Base-by-base conservation (phyloP, 2,888 invertebrate species). In the Odontomyia ornata region DNA sequence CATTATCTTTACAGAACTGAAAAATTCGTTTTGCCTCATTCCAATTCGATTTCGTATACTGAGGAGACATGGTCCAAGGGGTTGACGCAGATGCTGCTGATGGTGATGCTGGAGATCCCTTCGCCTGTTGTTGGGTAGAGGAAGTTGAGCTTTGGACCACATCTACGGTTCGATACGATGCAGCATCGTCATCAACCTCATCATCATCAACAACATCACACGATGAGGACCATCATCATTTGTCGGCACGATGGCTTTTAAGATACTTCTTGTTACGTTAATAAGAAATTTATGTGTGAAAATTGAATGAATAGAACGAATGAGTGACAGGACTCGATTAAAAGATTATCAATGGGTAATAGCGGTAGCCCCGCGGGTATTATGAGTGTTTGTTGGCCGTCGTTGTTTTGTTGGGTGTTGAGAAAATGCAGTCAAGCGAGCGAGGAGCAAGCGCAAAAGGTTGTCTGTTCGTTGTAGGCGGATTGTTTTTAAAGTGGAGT, bases 261-360 rank as follows among this genome's bases (percentile, higher is more conserved):
- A 56, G 25, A 47, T 23, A 36, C 60, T 73, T 36, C 56, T 72
- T 23, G 73, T 73, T 73, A 47, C 64, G 47, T 64, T 64, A 75
- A 64, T 47, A 52, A 65, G 75, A 75, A 64, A 64, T 75, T 64
- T 75, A 64, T 64, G 64, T 57, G 75, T 75, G 75, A 75, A 75
- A 47, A 75, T 75, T 64, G 47, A 75, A 47, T 65, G 75, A 46
- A 64, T 46, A 46, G 75, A 75, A 28, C 36, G 72, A 72, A 56
- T 36, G 75, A 75, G 11, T 75, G 75, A 75, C 75, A 75, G 62
- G 64, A 64, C 27, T n/a, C 43, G 60, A 57, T 73, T 73, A 57
- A 36, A 57, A 21, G 23, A 73, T 73, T 73, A 73, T 36, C 36
- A 60, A 57, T 57, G 73, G 73, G 73, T 73, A 73, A 73, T 60